These are phyloP conservation scores for Perca flavescens DNA, from an alignment of 2,113 vertebrate genomes.

Conservation along the genomic window DNA sequence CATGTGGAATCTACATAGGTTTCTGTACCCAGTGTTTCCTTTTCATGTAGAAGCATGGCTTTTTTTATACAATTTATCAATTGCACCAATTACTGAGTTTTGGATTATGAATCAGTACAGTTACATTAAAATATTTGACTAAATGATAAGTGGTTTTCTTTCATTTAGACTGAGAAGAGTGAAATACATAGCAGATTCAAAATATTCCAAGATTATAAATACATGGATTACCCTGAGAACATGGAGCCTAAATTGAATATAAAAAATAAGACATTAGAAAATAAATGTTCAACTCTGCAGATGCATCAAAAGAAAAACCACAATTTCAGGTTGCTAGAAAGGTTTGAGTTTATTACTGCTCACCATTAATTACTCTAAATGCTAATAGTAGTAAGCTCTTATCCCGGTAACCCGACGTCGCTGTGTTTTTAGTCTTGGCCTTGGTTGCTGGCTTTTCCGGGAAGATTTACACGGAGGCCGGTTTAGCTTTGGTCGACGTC, in stretches of 20 bases:
- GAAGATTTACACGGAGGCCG: neutral
- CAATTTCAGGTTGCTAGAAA: constrained; percentile 13
- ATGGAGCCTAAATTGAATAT: neutral
- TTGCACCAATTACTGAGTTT: constrained; percentile 12
- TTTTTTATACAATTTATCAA: constrained; percentile 30
- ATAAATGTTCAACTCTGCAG: neutral
- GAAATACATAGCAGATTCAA: neutral
- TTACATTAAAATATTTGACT: constrained; percentile 51
- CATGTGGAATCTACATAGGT: neutral
- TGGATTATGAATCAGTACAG: constrained; percentile 12
- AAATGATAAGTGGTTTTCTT: constrained; percentile 28
- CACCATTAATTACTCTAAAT: neutral
- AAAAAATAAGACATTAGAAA: neutral
- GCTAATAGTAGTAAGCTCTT: neutral
- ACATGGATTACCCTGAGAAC: neutral
- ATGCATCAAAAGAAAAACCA: neutral
- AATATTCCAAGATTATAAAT: neutral
- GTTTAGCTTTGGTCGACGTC: neutral
- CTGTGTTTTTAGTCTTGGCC: neutral
- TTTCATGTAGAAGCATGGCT: constrained; percentile 2
- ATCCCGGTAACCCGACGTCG: neutral
- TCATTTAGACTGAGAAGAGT: neutral
- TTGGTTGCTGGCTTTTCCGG: neutral
- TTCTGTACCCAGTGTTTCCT: neutral
- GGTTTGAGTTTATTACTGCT: constrained; percentile 36